Conservation (phyloP, 2,888 invertebrate genomes). For the Scrobipalpa atriplicella region DNA sequence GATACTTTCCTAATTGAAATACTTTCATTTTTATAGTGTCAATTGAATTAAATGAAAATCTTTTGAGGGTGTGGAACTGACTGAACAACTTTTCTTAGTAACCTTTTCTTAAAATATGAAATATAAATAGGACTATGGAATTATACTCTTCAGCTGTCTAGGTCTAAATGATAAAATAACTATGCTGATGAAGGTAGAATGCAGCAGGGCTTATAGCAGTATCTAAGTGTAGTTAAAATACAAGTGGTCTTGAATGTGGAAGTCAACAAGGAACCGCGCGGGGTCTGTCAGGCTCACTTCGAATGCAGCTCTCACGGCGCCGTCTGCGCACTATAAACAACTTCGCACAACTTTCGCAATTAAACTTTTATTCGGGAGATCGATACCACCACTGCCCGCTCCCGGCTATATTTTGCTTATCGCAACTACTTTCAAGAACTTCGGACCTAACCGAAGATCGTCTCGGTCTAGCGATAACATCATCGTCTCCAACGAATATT, state of each 20-base stretch:
- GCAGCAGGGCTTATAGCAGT: too few species aligned
- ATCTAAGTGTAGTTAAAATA: too few species aligned
- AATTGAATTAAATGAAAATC: too few species aligned
- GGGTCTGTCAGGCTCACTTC: conserved; percentile 14
- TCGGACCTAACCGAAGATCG: conserved; percentile 37
- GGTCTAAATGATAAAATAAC: too few species aligned
- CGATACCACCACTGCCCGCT: conserved; percentile 56
- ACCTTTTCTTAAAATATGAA: too few species aligned
- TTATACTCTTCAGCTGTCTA: too few species aligned
- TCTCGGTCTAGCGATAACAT: conserved; percentile 26
- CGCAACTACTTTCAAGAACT: conserved; percentile 45
- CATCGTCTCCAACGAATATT: neutral
- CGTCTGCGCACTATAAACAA: conserved; percentile 72
- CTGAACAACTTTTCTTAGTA: too few species aligned
- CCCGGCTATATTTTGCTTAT: conserved; percentile 63
- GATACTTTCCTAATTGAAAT: too few species aligned
- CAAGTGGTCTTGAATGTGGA: neutral
- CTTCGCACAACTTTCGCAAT: conserved; percentile 78
- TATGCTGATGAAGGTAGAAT: too few species aligned
- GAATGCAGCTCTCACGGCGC: conserved; percentile 42
- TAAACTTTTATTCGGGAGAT: conserved; percentile 75
- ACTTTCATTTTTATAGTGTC: too few species aligned
- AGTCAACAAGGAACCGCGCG: neutral
- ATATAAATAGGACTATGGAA: too few species aligned
- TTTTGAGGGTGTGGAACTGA: too few species aligned